These are phyloP conservation scores for Diachasmimorpha longicaudata DNA, from an alignment of 1,140 invertebrate species.

Conservation along the genomic window DNA sequence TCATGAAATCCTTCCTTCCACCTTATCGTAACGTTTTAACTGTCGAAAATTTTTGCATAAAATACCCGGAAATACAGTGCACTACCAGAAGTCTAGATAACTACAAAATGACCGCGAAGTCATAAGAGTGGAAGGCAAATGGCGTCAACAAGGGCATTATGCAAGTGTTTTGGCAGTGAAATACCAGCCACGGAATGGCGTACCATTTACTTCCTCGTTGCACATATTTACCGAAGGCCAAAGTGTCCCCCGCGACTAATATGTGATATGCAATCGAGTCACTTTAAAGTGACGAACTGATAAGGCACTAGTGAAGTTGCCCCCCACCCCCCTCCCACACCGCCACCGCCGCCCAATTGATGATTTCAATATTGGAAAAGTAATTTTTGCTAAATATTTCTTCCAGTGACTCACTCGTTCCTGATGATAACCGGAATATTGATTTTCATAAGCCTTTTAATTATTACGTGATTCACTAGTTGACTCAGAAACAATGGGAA, in stretches of 20 bases:
- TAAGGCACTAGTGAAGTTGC: not conserved
- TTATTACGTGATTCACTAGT: not conserved
- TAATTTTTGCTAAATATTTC: too few species aligned
- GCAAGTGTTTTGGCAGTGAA: constrained; percentile 43
- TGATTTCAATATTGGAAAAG: not conserved
- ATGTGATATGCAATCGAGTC: not conserved
- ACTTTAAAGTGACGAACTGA: not conserved
- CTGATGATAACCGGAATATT: too few species aligned
- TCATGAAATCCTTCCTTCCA: not conserved
- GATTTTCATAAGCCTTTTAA: not conserved
- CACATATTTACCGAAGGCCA: constrained; percentile 11
- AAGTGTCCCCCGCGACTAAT: not conserved
- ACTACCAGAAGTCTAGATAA: not conserved
- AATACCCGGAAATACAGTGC: not conserved
- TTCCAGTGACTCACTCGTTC: too few species aligned
- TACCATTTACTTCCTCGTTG: constrained; percentile 27
- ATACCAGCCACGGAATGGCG: constrained; percentile 26
- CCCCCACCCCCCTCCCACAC: not conserved
- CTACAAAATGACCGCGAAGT: constrained; percentile 22
- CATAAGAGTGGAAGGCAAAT: constrained; percentile 21
- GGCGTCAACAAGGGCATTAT: constrained; percentile 41
- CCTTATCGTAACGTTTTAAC: not conserved
- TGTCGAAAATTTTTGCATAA: not conserved
- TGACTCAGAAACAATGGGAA: not conserved
- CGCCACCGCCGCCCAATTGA: too few species aligned